Conservation (phyloP, 2,797 vertebrate species). For the Sebastes vulpes region DNA sequence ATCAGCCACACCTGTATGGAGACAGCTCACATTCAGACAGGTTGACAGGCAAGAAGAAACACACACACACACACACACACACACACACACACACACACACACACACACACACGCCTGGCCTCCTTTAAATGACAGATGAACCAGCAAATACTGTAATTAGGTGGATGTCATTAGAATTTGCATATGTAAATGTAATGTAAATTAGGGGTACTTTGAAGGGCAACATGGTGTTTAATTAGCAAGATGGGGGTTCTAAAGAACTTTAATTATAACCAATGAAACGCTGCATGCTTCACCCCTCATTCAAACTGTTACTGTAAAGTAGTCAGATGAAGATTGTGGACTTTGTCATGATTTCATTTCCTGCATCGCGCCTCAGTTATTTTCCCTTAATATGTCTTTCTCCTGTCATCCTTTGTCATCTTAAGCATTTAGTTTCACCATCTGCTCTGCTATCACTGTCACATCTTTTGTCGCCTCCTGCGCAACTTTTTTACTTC, state of each 20-base stretch:
- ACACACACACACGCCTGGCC: constrained; percentile 12
- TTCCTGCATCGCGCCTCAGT: not conserved
- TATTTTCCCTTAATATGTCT: not conserved
- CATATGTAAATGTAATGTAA: constrained; percentile 77
- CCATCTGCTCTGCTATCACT: not conserved
- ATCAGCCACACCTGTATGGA: constrained; percentile 10
- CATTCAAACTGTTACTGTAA: not conserved
- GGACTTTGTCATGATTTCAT: not conserved
- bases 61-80: not conserved
- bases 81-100: not conserved
- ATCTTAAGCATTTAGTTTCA: not conserved
- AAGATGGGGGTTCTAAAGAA: constrained; percentile 5
- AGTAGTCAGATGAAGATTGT: not conserved
- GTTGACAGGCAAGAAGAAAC: constrained; percentile 36
- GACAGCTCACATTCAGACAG: constrained; percentile 24
- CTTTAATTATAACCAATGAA: constrained; percentile 25
- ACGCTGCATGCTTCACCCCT: constrained; percentile 1
- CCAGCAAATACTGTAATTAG: constrained; percentile 71
- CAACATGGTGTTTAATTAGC: constrained; percentile 62
- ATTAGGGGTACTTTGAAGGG: constrained; percentile 65
- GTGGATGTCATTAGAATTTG: constrained; percentile 65
- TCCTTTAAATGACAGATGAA: constrained; percentile 65
- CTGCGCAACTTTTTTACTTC: not conserved
- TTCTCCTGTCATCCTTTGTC: not conserved
- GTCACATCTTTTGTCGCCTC: not conserved